These are phyloP conservation scores for Eupithecia abbreviata DNA, from an alignment of 2,888 invertebrate species.

Conservation along the genomic window DNA sequence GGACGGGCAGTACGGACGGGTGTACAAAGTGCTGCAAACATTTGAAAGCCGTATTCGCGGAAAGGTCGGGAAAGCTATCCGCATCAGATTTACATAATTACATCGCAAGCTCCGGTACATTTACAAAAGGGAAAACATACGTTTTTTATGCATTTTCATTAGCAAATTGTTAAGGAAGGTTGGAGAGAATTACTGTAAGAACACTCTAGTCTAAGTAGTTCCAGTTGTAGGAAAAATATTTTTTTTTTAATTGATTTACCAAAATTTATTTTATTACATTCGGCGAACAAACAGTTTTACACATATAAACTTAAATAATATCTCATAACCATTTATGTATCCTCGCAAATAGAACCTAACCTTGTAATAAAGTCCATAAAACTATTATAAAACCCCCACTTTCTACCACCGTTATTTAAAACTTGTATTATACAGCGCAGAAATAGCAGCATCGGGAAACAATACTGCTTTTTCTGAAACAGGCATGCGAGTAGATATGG, in stretches of 20 bases:
- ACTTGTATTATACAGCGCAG: background rate
- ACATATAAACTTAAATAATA: no score
- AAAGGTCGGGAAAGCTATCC: slow-evolving; percentile 22
- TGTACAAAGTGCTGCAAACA: slow-evolving; percentile 11
- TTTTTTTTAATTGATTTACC: no score
- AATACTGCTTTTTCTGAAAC: background rate
- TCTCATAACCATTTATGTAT: no score
- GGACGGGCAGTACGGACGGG: no score
- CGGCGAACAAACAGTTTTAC: no score
- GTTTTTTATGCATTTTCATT: slow-evolving; percentile 2
- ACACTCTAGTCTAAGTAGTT: background rate
- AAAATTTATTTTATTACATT: no score
- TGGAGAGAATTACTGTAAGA: background rate
- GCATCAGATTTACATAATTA: slow-evolving; percentile 22
- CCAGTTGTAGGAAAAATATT: background rate
- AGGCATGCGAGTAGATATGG: background rate
- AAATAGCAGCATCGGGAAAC: background rate
- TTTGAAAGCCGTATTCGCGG: slow-evolving; percentile 8
- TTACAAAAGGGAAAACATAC: background rate
- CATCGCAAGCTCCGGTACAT: background rate
- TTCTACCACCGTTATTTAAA: background rate
- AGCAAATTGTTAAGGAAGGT: slow-evolving; percentile 5
- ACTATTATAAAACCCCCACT: background rate
- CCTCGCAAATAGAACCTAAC: background rate
- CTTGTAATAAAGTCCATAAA: background rate